Evolutionary conservation across 1,140 invertebrate genomes (phyloP), one percentile per base, ranked within the genome.

Genomic region (Micrasema minimum): DNA sequence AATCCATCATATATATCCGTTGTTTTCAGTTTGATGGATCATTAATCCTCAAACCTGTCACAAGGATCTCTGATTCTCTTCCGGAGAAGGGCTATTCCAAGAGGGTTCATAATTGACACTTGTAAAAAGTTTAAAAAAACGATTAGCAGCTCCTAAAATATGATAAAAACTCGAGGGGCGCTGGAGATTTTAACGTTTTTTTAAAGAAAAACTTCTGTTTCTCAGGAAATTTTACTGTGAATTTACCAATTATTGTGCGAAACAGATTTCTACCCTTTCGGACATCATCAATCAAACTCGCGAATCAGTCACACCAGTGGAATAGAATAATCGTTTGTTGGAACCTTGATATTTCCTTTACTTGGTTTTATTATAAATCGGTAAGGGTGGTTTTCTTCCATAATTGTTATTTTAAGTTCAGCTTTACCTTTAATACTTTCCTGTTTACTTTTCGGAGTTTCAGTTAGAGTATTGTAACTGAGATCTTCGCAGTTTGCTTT

Each of bases 101-200:
- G 26, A 18, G 48, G 26, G 45, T 51, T 50, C 43, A 51, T 66
- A 53, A 66, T 66, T 66, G 31, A 38, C 50, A 69, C 59, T 68
- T 46, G 71, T 45, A 55, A 72, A 72, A n/a, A n/a, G n/a, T n/a
- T n/a, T n/a, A n/a, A n/a, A n/a, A n/a, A 73, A 73, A 73, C 71
- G 66, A 73, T 66, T 69, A 69, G 46, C 66, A 35, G 2, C 10
- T n/a, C 26, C 2, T n/a, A 22, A 57, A 61, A 59, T 31, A 57
- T 53, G 65, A 72, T 69, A 50, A 69, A n/a, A 64, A 38, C 18
- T 64, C 48, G 16, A 22, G 26, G 62, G 51, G 53, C 35, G 64
- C 38, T 41, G 18, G 41, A 48, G 23, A 31, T 59, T 55, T 14
- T 46, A 69, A 69, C 66, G 51, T 69, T 26, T 61, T 31, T 69